phyloP scores from a whole-genome alignment of 2,113 vertebrate genomes.

The Illadopsis cleaveri region DNA sequence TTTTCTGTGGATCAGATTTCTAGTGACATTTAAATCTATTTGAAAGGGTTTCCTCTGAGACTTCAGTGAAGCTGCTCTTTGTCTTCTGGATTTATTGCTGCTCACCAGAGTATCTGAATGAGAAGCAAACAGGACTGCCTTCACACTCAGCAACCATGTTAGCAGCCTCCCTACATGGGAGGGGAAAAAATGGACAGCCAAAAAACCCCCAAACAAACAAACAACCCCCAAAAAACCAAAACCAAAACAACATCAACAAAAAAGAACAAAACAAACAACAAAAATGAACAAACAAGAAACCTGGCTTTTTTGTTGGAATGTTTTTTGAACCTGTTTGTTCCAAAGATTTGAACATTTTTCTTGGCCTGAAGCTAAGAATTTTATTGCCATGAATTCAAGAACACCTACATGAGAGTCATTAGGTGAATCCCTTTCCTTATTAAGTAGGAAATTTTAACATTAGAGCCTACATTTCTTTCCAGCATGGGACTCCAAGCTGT shows the following conservation, averaged over 20 bases:
- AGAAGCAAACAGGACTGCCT: background rate
- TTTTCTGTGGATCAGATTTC: background rate
- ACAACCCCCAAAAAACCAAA: background rate
- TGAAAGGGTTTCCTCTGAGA: background rate
- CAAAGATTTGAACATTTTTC: background rate
- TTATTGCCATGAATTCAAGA: background rate
- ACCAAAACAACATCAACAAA: background rate
- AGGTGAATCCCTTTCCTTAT: background rate
- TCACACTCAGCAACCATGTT: background rate
- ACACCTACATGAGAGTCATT: background rate
- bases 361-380: background rate
- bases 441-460: background rate
- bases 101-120: background rate
- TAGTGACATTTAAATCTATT: background rate
- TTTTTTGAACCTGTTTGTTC: background rate
- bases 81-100: background rate
- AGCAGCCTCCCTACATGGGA: background rate
- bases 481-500: accelerated
- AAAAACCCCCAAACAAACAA: background rate
- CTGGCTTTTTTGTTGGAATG: background rate
- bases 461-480: background rate
- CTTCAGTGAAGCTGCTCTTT: background rate
- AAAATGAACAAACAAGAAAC: background rate
- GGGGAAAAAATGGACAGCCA: background rate
- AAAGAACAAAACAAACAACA: background rate